Base-by-base conservation (phyloP, 1,140 invertebrate genomes). In the Orchestia grillus region DNA sequence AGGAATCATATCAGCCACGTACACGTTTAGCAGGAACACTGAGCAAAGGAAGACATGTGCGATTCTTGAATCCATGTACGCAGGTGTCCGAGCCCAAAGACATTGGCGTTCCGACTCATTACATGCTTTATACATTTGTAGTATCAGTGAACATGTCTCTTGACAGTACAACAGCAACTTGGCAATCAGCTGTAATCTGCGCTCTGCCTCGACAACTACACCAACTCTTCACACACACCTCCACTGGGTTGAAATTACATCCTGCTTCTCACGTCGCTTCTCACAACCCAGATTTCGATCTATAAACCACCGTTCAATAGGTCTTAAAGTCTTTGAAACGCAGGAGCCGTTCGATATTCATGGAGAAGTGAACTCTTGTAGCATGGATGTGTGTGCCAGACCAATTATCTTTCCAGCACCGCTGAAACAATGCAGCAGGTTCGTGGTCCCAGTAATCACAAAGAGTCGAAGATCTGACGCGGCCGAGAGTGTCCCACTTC, bases 91-190 rank as follows among this genome's bases (percentile, higher is more conserved):
- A 77, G 62, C 62, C 36, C 62, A 19, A 77, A 77, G 62, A 77
- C 62, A 77, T 77, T 77, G 62, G 62, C 44, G 44, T 40, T 45
- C 44, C 43, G 92, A n/a, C 92, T 94, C 92, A 94, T 94, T 94
- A 94, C 92, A 94, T n/a, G 92, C 92, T 94, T 94, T 94, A 94
- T 94, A 94, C 92, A 94, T 94, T 94, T 94, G 92, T 94, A 45
- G 92, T 94, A 94, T 94, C 92, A 94, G 92, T 94, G 92, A 94
- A 94, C 92, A 94, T 45, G 92, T 94, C 92, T 94, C 92, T 94
- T 94, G 92, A 94, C 92, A 94, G 92, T 45, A 44, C 92, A 94
- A 94, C 92, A 94, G 92, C 92, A 94, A 94, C 92, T 94, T 45
- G 44, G 44, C 44, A 94, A 94, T 94, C 92, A 94, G 92, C 43